Evolutionary conservation across 1,140 invertebrate genomes (phyloP), one percentile per base, ranked within the genome.

Genomic region (Meloidogyne chitwoodi): DNA sequence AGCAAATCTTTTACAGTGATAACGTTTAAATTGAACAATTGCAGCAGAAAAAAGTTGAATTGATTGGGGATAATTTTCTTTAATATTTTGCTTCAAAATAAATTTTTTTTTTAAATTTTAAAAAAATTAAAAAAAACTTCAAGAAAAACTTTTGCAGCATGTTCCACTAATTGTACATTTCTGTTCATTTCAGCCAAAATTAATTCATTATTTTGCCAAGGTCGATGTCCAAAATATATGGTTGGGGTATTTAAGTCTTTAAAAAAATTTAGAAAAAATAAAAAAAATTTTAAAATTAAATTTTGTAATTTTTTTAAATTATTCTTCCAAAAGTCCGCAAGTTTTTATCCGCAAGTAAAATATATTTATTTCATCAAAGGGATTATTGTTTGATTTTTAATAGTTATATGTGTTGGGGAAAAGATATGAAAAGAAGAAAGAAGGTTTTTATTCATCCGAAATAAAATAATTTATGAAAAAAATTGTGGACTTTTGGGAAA

Each of bases 201-300:
- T 24, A 19, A 62, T 74, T 80, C 26, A n/a, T 27, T n/a, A 10
- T 22, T 64, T 29, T 80, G 24, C 79, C 79, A 80, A 5, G 79
- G 79, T 27, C 79, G 26, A 29, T 80, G 79, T 11, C 79, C 79
- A 44, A 63, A 82, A 62, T 73, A 80, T 11, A 77, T 67, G 16
- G 79, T 80, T 68, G 76, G 31, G 14, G 19, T 19, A 29, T 64
- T 75, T 12, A 66, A 66, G 61, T 78, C 72, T 68, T 68, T 24
- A 75, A 74, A 29, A 44, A 16, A 74, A 41, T 1, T 29, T 65
- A 38, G 26, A 44, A 19, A 6, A 41, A 14, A 31, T 27, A 10
- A 8, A 68, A 24, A 10, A 6, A 73, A 56, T 34, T 24, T 22
- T n/a, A n/a, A n/a, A n/a, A n/a, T n/a, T n/a, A n/a, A n/a, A n/a